Evolutionary conservation across 2,113 vertebrate genomes (phyloP), one percentile per base, ranked within the genome.

Genomic region (Axis porcinus): DNA sequence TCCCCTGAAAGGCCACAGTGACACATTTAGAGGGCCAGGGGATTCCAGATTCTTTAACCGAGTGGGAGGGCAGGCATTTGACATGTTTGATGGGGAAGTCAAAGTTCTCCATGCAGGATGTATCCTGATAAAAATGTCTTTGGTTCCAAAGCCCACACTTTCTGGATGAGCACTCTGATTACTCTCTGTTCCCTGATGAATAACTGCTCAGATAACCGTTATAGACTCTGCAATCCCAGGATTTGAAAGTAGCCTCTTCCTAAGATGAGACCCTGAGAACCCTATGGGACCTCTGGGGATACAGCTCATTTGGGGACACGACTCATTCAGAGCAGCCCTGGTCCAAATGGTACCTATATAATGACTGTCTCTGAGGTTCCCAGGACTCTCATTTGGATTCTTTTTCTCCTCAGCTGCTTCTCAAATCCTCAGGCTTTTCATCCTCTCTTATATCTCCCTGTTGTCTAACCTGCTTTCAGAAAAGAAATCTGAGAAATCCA

Each of bases 401-500:
- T 83, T 94, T 55, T 13, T 15, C 47, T 83, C 76, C 25, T 50
- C 19, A 25, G 2, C 12, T 45, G 5, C 57, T 36, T 86, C 89
- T 78, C n/a, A 78, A 62, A 76, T 40, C 25, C 5, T 27, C 10
- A n/a, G 21, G 23, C 28, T 64, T 40, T 58, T 50, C 14, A 67
- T 55, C 8, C 3, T 74, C 28, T 54, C 12, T 25, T 64, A 43
- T 10, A 52, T 40, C 40, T 58, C 50, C n/a, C 11, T 0, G 0
- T 85, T n/a, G 25, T n/a, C 50, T 47, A 74, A 74, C 7, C 40
- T 87, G 43, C 23, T 28, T 82, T 94, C 60, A 83, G 28, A 9
- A 95, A 84, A 55, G 25, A 36, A 93, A 43, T 67, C 8, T 21
- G 47, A 93, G 62, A 91, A 54, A 55, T 64, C 52, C 25, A 74